Conservation (phyloP, 2,797 vertebrate genomes). For the Eurystomus glaucurus region DNA sequence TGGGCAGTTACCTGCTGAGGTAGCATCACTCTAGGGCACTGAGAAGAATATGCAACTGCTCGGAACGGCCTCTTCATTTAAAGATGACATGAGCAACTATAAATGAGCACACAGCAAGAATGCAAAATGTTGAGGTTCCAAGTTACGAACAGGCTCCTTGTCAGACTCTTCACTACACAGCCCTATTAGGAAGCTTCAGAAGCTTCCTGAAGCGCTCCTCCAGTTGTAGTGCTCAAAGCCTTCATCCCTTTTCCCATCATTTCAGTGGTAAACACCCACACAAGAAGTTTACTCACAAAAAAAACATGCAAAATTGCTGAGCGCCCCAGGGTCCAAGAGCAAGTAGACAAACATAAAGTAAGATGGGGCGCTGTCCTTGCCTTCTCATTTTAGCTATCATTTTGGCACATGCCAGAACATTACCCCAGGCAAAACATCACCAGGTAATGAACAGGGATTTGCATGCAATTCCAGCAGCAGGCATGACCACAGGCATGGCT, state of each 20-base stretch:
- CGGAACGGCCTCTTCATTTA: background rate
- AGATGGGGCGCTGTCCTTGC: background rate
- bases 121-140: background rate
- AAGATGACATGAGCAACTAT: background rate
- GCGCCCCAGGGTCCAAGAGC: slow-evolving; percentile 23
- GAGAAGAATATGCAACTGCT: background rate
- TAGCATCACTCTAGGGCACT: background rate
- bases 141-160: slow-evolving; percentile 4
- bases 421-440: slow-evolving; percentile 32
- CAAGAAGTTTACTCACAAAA: slow-evolving; percentile 24
- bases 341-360: slow-evolving; percentile 16
- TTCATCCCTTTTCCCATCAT: background rate
- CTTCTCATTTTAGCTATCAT: slow-evolving; percentile 46
- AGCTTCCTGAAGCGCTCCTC: background rate
- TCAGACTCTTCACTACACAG: background rate
- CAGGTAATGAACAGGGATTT: slow-evolving; percentile 43
- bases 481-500: slow-evolving; percentile 1
- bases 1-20: background rate
- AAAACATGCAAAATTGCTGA: slow-evolving; percentile 49
- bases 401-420: slow-evolving; percentile 60
- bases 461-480: slow-evolving; percentile 24
- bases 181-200: background rate
- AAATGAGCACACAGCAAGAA: background rate
- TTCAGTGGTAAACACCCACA: slow-evolving; percentile 25
- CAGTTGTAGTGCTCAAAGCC: background rate